Evolutionary conservation across 2,888 invertebrate genomes (phyloP), one percentile per base, ranked within the genome.

Genomic region (Ichneumoninae sp.): DNA sequence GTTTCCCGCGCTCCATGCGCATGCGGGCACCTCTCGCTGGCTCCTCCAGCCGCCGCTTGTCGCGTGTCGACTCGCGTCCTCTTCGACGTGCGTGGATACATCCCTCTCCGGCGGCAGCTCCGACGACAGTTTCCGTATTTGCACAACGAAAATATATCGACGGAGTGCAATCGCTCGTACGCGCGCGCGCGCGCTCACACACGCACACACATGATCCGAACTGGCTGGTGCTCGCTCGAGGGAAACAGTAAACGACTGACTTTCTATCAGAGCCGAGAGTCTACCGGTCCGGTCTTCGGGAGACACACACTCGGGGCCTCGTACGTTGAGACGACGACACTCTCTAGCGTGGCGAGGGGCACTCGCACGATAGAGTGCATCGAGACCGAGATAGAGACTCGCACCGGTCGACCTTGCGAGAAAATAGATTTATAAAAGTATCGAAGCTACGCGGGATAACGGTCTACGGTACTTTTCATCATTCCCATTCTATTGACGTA

Each of bases 341-440:
- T 60, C 66, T 57, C 36, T 70, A 63, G 50, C 60, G 50, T 50
- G 74, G 54, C 54, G 50, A 50, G 60, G 40, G 33, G 81, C 77
- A 78, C 77, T 57, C 60, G 47, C 60, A 69, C 65, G 78, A 73
- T 54, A 73, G 63, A 76, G 79, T 65, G 40, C 63, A 80, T 71
- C 68, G 76, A 81, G 81, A 81, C 65, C 76, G 69, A 77, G 77
- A 84, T 74, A 70, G 77, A 83, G 66, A 80, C 86, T 73, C 71
- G 78, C 85, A 84, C 85, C 77, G 81, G 88, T 88, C 87, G 86
- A 88, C 87, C 87, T 88, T 87, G 88, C 84, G 84, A 76, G 83
- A 84, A 85, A 81, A 81, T 85, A 83, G 78, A 78, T 83, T 84
- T 77, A 81, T 33, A 69, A 47, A 78, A 78, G 69, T 57, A 66